Conservation (phyloP, 1,140 invertebrate species). For the Tachypleus tridentatus region DNA sequence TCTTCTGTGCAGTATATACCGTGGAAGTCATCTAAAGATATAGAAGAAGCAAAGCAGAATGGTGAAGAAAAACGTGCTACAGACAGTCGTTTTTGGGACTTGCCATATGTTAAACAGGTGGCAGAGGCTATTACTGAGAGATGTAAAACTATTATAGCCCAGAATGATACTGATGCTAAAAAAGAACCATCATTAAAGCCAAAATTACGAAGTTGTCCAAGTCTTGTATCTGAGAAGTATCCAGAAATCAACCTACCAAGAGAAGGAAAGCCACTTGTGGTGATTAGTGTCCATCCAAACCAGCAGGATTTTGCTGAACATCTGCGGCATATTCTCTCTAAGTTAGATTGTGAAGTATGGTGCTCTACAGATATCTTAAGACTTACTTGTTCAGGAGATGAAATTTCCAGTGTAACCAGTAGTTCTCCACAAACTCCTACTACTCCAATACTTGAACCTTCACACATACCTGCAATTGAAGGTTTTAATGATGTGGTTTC, state of each 20-base stretch:
- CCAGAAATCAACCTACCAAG: not conserved
- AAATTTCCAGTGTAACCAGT: not conserved
- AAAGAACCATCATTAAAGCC: too few relatives aligned
- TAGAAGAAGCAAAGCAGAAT: not conserved
- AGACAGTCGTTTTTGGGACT: not conserved
- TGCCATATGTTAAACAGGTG: not conserved
- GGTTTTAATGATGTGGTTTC: not conserved
- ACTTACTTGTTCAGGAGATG: not conserved
- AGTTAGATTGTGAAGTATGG: not conserved
- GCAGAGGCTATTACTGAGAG: not conserved
- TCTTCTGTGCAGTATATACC: not conserved
- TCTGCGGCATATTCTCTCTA: not conserved
- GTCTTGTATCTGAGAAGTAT: not conserved
- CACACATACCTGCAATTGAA: not conserved
- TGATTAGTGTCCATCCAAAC: conserved; percentile 2
- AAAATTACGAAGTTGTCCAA: not conserved
- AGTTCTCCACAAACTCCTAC: not conserved
- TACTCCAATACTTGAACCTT: not conserved
- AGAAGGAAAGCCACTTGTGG: not conserved
- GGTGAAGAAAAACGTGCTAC: not conserved
- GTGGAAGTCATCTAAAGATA: not conserved
- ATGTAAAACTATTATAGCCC: too few relatives aligned
- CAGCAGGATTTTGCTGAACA: not conserved
- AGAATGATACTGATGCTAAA: too few relatives aligned
- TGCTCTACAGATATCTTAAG: not conserved